A percentile compares a stretch with the other conserved stretches of the same genome.
phyloP scores from a whole-genome alignment of 2,797 vertebrate species.

The Melanogrammus aeglefinus region DNA sequence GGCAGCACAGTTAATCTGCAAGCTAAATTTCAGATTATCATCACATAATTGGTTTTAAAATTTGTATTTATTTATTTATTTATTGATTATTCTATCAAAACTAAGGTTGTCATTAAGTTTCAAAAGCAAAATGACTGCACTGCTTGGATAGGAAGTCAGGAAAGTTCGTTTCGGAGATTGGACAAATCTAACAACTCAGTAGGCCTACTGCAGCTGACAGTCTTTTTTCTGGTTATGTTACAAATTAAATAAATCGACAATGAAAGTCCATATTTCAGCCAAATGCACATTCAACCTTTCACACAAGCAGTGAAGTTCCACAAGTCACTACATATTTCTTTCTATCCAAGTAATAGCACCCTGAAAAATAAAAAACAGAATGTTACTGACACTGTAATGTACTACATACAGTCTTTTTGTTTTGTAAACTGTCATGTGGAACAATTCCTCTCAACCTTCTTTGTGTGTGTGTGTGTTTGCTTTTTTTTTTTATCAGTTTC shows the following conservation, averaged over 20 bases:
- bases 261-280: background rate
- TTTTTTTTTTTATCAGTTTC: conserved; percentile 14
- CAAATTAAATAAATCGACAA: background rate
- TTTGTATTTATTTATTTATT: conserved; percentile 32
- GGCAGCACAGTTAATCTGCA: background rate
- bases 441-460: conserved; percentile 7
- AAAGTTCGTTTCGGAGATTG: background rate
- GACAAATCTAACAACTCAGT: background rate
- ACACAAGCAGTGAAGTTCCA: conserved; percentile 12
- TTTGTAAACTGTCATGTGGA: conserved; percentile 49
- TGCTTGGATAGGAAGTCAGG: background rate
- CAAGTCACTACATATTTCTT: conserved; percentile 4
- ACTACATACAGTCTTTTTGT: conserved; percentile 61
- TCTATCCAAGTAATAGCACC: conserved; percentile 18
- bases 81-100: conserved; percentile 21
- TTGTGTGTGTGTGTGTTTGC: conserved; percentile 41
- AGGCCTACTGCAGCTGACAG: background rate
- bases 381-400: conserved; percentile 63
- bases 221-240: background rate
- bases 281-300: background rate
- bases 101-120: background rate
- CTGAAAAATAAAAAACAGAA: conserved; percentile 52
- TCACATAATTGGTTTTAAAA: background rate
- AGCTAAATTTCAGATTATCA: conserved; percentile 1
- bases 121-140: background rate